A percentile compares a stretch with the other conserved stretches of the same genome.
Conservation (phyloP, 2,113 vertebrate genomes). For the Sylvietta virens region DNA sequence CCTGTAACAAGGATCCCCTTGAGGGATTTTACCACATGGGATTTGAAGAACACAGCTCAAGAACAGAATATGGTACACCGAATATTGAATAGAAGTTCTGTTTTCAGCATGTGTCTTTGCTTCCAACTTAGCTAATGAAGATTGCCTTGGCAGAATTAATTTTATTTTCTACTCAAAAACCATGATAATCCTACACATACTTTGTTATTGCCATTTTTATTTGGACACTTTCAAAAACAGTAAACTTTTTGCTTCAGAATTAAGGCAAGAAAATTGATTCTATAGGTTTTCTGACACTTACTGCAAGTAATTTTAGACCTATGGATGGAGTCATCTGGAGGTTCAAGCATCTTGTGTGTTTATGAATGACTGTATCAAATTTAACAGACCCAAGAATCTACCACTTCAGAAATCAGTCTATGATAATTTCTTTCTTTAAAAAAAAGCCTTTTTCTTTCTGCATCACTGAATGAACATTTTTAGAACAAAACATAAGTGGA, state of each 20-base stretch:
- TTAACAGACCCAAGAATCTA: background rate
- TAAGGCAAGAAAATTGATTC: background rate
- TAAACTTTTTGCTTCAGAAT: background rate
- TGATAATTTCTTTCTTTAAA: background rate
- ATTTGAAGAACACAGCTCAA: background rate
- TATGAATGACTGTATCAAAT: background rate
- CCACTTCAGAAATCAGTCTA: background rate
- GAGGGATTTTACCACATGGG: rapidly evolving
- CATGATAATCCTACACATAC: background rate
- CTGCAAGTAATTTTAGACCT: background rate
- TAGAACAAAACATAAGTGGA: background rate
- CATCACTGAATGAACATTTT: background rate
- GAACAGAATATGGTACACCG: background rate
- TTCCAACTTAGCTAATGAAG: background rate
- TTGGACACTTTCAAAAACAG: background rate
- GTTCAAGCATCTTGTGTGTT: background rate
- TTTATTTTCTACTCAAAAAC: background rate
- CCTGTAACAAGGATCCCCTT: background rate
- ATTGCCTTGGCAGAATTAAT: background rate
- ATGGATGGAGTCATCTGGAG: background rate
- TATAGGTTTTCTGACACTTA: background rate
- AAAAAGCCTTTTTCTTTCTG: background rate
- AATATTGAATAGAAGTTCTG: background rate
- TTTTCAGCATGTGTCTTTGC: background rate
- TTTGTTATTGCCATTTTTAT: background rate